Evolutionary conservation across 2,113 vertebrate genomes (phyloP).

Genomic region (Nicator chloris): DNA sequence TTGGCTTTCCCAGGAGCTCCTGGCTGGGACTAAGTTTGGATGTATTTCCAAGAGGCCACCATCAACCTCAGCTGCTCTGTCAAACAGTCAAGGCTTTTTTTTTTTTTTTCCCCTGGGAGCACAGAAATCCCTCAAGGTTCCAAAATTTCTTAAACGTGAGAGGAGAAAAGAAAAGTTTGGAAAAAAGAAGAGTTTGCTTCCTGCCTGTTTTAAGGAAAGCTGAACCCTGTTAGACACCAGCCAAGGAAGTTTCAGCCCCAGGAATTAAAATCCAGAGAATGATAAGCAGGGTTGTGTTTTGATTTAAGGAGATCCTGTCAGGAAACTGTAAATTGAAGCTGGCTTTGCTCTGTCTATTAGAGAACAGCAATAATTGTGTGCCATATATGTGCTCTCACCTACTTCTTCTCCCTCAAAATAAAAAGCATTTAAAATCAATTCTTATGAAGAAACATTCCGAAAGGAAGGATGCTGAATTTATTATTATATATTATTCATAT

Average conservation of each 20-base stretch:
- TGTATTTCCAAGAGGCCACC: neutral
- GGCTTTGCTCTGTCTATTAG: neutral
- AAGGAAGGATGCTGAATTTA: neutral
- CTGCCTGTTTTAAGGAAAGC: neutral
- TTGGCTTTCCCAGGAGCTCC: neutral
- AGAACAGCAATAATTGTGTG: neutral
- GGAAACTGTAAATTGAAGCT: neutral
- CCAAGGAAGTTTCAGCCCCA: neutral
- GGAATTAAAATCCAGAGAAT: neutral
- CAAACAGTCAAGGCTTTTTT: neutral
- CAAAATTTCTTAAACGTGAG: neutral
- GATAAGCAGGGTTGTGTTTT: neutral
- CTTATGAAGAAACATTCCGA: neutral
- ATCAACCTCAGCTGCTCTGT: neutral
- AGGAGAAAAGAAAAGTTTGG: neutral
- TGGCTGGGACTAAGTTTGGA: neutral
- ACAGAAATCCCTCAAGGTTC: neutral
- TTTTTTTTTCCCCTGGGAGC: neutral
- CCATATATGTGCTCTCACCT: neutral
- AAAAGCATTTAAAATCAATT: neutral
- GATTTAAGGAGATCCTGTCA: neutral
- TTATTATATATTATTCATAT: slow-evolving; percentile 49
- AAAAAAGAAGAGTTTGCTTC: neutral
- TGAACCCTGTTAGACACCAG: neutral
- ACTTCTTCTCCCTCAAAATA: neutral